Base-by-base conservation (phyloP, 2,113 vertebrate genomes). In the Xiphophorus maculatus region DNA sequence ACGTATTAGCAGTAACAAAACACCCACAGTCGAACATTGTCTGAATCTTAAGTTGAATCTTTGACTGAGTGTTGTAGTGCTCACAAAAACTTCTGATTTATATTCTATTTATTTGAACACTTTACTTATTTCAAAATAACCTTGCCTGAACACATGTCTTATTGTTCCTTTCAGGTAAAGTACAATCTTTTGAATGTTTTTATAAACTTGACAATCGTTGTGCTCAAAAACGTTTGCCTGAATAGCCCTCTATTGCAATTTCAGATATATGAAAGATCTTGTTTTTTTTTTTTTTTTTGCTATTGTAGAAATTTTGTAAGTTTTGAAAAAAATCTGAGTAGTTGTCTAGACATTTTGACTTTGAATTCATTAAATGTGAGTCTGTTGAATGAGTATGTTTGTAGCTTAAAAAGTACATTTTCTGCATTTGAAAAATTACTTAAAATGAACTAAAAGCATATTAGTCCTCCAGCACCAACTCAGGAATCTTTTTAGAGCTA, bases 1-100 rank as follows among this genome's bases (percentile, higher is more conserved):
- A 44, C 82, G 61, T 42, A 81, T 79, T 65, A 84, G 44, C 69
- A 79, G 58, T 44, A 62, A 71, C 60, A n/a, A n/a, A 58, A 58
- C 19, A 58, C 6, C 51, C 22, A 73, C 15, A 70, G 12, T 33
- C n/a, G 81, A 35, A 27, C 9, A 58, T 58, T 25, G 5, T 58
- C 51, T n/a, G 44, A 58, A 10, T 58, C 25, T 58, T 58, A 58
- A 58, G 51, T 22, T 3, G 51, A 58, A n/a, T 2, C 7, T 10
- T 58, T 17, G 25, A 58, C 51, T 10, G 51, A 58, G 51, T n/a
- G 22, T 58, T 58, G 22, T n/a, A 48, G 44, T 19, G 44, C 17
- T 58, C 6, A n/a, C 19, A 25, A 58, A 58, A 9, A 1, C 48
- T 6, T 22, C 14, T 6, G 1, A 42, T 42, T 42, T 42, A 42